These are phyloP conservation scores for Acanthornis magna DNA, from an alignment of 2,797 vertebrate genomes.

Conservation along the genomic window DNA sequence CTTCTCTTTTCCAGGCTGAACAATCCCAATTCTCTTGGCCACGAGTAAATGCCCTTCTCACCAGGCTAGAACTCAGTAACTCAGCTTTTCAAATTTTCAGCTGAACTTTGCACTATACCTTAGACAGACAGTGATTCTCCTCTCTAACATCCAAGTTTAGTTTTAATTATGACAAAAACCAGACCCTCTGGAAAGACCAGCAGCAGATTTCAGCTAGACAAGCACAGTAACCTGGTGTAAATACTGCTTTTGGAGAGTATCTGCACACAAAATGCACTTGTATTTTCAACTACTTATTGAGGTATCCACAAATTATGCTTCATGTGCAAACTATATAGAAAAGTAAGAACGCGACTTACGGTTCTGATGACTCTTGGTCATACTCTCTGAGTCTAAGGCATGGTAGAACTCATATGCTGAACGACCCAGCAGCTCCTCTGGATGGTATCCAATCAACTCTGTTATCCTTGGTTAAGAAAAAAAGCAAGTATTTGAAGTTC, in stretches of 20 bases:
- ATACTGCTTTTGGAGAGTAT: background rate
- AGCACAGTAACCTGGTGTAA: background rate
- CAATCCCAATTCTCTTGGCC: background rate
- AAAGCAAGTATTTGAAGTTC: background rate
- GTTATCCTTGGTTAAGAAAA: conserved; percentile 81
- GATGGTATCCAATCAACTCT: conserved; percentile 91
- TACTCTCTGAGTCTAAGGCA: conserved; percentile 89
- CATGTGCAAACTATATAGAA: background rate
- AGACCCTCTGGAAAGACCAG: background rate
- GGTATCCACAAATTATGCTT: background rate
- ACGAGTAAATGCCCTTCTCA: background rate
- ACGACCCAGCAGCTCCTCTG: conserved; percentile 93
- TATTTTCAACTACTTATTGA: background rate
- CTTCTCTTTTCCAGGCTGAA: background rate
- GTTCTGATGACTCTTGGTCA: conserved; percentile 96
- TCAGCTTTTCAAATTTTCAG: background rate
- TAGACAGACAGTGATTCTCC: background rate
- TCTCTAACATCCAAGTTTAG: background rate
- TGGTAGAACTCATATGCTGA: conserved; percentile 95
- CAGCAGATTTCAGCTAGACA: background rate
- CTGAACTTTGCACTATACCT: background rate
- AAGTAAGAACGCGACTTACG: conserved; percentile 76
- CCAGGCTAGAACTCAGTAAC: background rate
- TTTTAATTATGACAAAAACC: background rate
- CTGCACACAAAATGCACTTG: background rate